Conservation (phyloP, 2,113 vertebrate genomes). For the Lophura nycthemera region DNA sequence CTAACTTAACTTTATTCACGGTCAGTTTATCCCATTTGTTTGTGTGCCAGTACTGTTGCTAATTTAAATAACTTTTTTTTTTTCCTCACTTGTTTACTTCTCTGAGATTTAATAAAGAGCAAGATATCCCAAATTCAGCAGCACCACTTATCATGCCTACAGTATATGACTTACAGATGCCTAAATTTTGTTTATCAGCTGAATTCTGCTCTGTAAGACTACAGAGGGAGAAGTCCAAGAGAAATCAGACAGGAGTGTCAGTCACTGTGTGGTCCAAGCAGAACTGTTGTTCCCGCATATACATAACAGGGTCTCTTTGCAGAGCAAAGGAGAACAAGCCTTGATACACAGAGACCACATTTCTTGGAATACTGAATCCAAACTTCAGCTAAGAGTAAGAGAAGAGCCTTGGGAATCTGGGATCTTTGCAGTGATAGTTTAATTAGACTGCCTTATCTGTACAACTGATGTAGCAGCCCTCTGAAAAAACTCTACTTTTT, state of each 20-base stretch:
- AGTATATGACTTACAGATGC: neutral
- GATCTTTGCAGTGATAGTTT: conserved; percentile 50
- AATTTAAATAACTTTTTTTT: conserved; percentile 30
- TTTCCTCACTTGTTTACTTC: neutral
- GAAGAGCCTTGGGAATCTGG: conserved; percentile 45
- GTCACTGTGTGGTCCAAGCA: conserved; percentile 38
- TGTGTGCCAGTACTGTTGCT: neutral
- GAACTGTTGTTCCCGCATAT: neutral
- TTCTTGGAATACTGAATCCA: conserved; percentile 38
- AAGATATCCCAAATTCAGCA: neutral
- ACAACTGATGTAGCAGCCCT: conserved; percentile 40
- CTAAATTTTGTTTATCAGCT: neutral
- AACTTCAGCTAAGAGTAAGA: conserved; percentile 68
- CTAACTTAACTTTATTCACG: neutral
- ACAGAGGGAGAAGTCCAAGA: conserved; percentile 2
- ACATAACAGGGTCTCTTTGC: conserved; percentile 42
- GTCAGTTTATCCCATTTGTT: conserved; percentile 17
- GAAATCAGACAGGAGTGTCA: conserved; percentile 16
- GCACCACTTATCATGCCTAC: neutral
- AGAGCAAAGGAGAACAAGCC: conserved; percentile 51
- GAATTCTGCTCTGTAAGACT: conserved; percentile 5
- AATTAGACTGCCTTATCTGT: conserved; percentile 65
- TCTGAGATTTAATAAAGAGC: neutral
- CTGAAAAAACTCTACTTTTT: conserved; percentile 34
- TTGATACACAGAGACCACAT: conserved; percentile 43